Evolutionary conservation across 2,888 invertebrate genomes (phyloP).

Genomic region (Eurytoma californica): DNA sequence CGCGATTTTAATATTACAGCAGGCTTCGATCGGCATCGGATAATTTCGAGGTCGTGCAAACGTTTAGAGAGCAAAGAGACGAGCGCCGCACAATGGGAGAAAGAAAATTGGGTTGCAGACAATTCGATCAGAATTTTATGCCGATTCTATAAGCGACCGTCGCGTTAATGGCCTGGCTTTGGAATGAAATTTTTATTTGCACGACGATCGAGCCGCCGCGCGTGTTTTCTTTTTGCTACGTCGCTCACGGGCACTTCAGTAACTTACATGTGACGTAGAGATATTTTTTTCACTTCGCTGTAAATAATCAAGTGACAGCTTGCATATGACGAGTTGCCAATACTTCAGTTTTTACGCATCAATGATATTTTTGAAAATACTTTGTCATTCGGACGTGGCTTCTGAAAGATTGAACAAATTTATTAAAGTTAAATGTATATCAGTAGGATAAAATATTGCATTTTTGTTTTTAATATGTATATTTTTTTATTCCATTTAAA

Average conservation of each 20-base stretch:
- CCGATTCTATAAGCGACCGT: background rate
- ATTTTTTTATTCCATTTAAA: slow-evolving; percentile 17
- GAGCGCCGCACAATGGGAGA: background rate
- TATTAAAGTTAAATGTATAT: background rate
- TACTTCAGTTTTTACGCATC: background rate
- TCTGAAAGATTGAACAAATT: no score
- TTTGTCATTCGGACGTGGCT: background rate
- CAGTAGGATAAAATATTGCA: background rate
- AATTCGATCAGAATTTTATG: slow-evolving; percentile 12
- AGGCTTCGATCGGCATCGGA: slow-evolving; percentile 20
- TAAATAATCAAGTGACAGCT: background rate
- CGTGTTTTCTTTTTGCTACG: no score
- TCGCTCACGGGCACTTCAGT: no score
- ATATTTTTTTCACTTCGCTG: background rate
- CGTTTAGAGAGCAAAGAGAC: slow-evolving; percentile 1
- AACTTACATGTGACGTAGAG: background rate
- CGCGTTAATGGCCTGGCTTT: background rate
- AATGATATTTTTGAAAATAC: background rate
- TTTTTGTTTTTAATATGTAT: background rate
- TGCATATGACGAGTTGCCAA: background rate
- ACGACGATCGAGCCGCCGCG: no score
- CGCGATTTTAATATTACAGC: slow-evolving; percentile 26
- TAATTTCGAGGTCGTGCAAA: slow-evolving; percentile 25
- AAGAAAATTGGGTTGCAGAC: slow-evolving; percentile 5
- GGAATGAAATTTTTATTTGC: no score